Base-by-base conservation (phyloP, 2,888 invertebrate species). In the Philaethria dido region DNA sequence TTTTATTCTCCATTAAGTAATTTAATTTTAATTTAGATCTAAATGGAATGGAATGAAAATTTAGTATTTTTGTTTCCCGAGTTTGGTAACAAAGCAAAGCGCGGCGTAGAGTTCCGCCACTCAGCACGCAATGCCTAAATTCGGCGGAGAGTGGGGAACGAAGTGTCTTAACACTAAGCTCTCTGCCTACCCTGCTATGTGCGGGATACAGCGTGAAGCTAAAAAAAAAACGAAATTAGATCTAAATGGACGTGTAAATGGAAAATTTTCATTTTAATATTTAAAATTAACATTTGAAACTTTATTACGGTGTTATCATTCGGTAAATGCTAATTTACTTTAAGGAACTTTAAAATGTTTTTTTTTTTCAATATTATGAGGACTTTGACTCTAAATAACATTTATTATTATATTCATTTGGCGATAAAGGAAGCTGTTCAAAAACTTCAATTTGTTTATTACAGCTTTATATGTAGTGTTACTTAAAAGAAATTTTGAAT, bases 301-400 rank as follows among this genome's bases (percentile, higher is more conserved):
- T 29, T 52, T 52, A 52, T 52, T 33, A 52, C 3, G 4, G n/a
- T 16, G 4, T 52, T 52, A 52, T 33, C 52, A 16, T 52, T 52
- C 5, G n/a, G n/a, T 16, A 33, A 33, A 52, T 52, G 52, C 11
- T 52, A 52, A 52, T 52, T 16, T 8, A 16, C 44, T 9, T 33
- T 52, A 29, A 52, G 25, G 13, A 14, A 6, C 0, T 39, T 36
- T 36, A 8, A 39, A 39, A 33, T 8, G n/a, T 39, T 11, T 5
- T 29, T 55, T 39, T 55, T n/a, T 55, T 57, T 14, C 0, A 54
- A 42, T 57, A 57, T 39, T 39, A 39, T 52, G 6, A 25, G 25
- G 29, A 14, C 25, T 52, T 52, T 52, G 50, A 22, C 50, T 52
- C 14, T 25, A 52, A 29, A 52, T 8, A 45, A 45, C 45, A 18